A percentile compares a stretch with the other conserved stretches of the same genome.
phyloP scores from a whole-genome alignment of 2,888 invertebrate species.

The Caenorhabditis wallacei region DNA sequence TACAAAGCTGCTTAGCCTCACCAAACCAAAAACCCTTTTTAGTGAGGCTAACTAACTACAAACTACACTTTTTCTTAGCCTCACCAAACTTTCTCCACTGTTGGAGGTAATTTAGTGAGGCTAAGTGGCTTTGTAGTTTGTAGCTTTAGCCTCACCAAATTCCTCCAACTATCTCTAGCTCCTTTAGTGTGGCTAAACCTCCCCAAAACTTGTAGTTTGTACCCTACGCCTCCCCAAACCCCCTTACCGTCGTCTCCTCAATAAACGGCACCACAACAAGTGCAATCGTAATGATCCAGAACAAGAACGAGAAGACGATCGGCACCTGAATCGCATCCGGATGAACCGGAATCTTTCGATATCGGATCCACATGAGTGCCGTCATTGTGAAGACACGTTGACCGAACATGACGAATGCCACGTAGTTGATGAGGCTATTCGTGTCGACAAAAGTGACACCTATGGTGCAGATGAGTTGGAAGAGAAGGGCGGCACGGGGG shows the following conservation, averaged over 20 bases:
- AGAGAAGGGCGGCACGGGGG: conserved; percentile 75
- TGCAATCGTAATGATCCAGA: conserved; percentile 77
- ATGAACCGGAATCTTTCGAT: conserved; percentile 70
- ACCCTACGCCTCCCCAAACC: not conserved
- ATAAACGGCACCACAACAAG: conserved; percentile 81
- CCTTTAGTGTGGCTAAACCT: too few species aligned
- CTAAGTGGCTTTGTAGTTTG: too few species aligned
- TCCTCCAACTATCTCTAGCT: too few species aligned
- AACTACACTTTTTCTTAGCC: too few species aligned
- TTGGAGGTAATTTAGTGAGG: too few species aligned
- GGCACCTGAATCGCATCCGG: conserved; percentile 81
- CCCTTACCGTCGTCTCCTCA: conserved; percentile 67
- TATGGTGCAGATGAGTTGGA: conserved; percentile 69
- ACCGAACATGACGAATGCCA: conserved; percentile 77
- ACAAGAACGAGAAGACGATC: conserved; percentile 69
- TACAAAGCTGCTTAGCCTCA: not conserved
- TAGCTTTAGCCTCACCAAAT: too few species aligned
- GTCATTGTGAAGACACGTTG: conserved; percentile 72
- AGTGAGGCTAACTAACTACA: too few species aligned
- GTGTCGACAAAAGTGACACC: conserved; percentile 72
- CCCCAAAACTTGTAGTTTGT: too few species aligned
- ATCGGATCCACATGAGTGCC: conserved; percentile 73
- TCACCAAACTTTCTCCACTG: too few species aligned
- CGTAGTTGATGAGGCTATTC: conserved; percentile 74
- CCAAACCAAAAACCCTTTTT: too few species aligned